Evolutionary conservation across 2,888 invertebrate species (phyloP), one percentile per base, ranked within the genome.

Genomic region (Cerastis leucographa): DNA sequence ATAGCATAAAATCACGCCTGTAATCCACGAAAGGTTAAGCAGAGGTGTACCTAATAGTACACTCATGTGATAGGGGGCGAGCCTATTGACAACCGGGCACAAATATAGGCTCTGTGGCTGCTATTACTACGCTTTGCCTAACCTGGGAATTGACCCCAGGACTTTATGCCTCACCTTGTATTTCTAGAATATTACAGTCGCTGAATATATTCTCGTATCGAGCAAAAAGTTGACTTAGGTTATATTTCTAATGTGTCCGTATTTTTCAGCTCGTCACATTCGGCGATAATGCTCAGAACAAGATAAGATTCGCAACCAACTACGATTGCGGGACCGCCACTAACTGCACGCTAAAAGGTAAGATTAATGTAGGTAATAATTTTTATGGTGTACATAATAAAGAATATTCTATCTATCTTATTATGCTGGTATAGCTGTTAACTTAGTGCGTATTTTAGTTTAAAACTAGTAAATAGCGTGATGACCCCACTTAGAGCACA

Each of bases 331-430:
- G 95, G 0, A 88, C 92, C 29, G 92, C 93, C 65, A 91, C 92
- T n/a, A 96, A 94, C 82, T 97, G 97, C 82, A 93, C 95, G 11
- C 88, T 95, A 22, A 92, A 93, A 93, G 97, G 97, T 96, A 91
- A 92, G 89, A 64, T 22, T 29, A 3, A 8, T 72, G 64, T 66
- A 54, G 3, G 1, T 35, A 35, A 35, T 35, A 35, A 35, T 35
- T 35, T 35, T 1, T 35, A 35, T 1, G 1, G 35, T 35, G 35
- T 35, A 35, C 35, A 35, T 35, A 35, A 35, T 35, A 35, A 35
- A 35, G 35, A 35, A 35, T 35, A 35, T 35, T 35, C 35, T n/a
- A n/a, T 35, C 7, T 25, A 25, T 25, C 14, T n/a, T 51, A 11
- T n/a, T 25, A 54, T 25, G 54, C 12, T n/a, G 6, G 12, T n/a